These are phyloP conservation scores for Bugula neritina DNA, from an alignment of 2,888 invertebrate species.

Conservation along the genomic window DNA sequence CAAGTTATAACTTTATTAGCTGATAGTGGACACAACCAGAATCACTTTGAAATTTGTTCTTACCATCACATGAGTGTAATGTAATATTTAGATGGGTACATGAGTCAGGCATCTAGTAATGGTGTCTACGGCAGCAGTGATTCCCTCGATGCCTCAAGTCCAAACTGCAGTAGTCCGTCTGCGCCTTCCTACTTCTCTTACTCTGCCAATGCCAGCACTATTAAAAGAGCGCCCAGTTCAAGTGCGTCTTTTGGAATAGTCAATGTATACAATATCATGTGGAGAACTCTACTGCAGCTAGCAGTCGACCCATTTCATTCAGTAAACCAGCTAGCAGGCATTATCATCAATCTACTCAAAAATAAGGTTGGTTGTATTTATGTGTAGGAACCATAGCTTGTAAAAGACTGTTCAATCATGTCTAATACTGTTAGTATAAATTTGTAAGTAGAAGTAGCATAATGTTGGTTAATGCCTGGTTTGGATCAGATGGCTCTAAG, in stretches of 20 bases:
- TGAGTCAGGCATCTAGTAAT: not conserved
- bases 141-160: not conserved
- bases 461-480: too few species aligned
- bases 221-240: conserved; percentile 3
- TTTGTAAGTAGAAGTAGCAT: too few species aligned
- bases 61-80: too few species aligned
- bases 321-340: conserved; percentile 71
- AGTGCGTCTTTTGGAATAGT: conserved; percentile 52
- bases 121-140: conserved; percentile 7
- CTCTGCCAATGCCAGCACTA: not conserved
- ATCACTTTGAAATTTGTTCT: too few species aligned
- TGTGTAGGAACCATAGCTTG: too few species aligned
- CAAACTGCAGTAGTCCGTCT: not conserved
- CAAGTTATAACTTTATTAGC: too few species aligned
- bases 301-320: conserved; percentile 81
- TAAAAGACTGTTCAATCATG: too few species aligned
- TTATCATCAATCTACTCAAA: conserved; percentile 69
- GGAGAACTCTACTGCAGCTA: conserved; percentile 72
- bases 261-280: conserved; percentile 74
- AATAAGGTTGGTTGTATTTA: conserved; percentile 62
- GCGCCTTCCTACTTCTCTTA: not conserved
- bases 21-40: too few species aligned
- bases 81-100: not conserved
- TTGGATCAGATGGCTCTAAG: too few species aligned
- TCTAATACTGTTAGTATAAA: too few species aligned